Base-by-base conservation (phyloP, 1,140 invertebrate species). In the Branchinecta lindahli region DNA sequence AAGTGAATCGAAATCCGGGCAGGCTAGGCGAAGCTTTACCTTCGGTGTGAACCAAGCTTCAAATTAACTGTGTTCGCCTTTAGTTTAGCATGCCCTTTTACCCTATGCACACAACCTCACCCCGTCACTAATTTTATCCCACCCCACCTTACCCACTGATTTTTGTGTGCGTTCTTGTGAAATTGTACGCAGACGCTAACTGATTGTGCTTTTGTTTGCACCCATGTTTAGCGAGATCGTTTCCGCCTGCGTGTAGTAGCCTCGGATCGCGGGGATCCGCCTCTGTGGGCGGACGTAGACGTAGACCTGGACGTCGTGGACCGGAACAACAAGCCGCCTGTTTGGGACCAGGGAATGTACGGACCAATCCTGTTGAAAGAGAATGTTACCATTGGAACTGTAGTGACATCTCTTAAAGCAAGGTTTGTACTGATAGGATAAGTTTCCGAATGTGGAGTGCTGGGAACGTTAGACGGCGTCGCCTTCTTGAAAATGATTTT, bases 281-380 rank as follows among this genome's bases (percentile, higher is more conserved):
- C 88, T 79, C 89, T 90, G 79, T 87, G 85, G 82, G 91, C 92
- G 81, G 90, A 93, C 83, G 92, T 94, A 82, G 91, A 94, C 82
- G 90, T 94, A 83, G 89, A 92, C 81, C 89, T 96, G 87, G 91
- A 93, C 85, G 91, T 96, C 82, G 91, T 96, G 84, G 91, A 94
- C 87, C 89, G 91, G 83, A 93, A 94, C 86, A 94, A 94, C 88
- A 94, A 94, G 85, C 92, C 92, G 80, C 92, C 92, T 81, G 85
- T 93, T 80, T 96, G 92, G 92, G 90, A 94, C 84, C 85, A 85
- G 82, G 86, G 84, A 82, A 85, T 91, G 83, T 95, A 95, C 86
- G 91, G 91, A 83, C 91, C 91, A 83, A 92, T 92, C 85, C 88
- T 89, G 86, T 90, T 95, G 85, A 89, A 88, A 86, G 92, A 96